Base-by-base conservation (phyloP, 2,797 vertebrate species). In the Hyperoplus immaculatus region DNA sequence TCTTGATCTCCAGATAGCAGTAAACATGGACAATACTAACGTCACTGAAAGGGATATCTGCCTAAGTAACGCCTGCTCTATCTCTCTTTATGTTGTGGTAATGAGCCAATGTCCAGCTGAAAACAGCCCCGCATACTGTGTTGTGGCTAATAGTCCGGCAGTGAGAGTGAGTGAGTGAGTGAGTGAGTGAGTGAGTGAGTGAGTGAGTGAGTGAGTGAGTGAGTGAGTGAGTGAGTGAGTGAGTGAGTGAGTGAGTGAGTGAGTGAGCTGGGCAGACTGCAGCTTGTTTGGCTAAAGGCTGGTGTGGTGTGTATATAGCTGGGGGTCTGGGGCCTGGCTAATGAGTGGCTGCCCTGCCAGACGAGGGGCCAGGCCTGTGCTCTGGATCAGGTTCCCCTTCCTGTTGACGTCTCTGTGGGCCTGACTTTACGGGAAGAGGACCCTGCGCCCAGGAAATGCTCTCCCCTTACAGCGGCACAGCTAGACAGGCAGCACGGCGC, bases 321-420 rank as follows among this genome's bases (percentile, higher is more conserved):
- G 82, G 87, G 81, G 87, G 84, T 91, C 90, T 92, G 92, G 86
- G 91, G 80, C 85, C 50, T 29, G 7, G 86, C 81, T 94, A 94
- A 94, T 94, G 93, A 94, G 91, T 82, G 89, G 87, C 86, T 85
- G 78, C 80, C 92, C 91, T 86, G 89, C 90, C 93, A 94, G 90
- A 91, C 90, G 60, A 29, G 29, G 78, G 81, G 86, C 92, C 89
- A 94, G 91, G 72, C 81, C 29, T 85, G 92, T 91, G 94, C 90
- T 93, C 94, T 92, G 93, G 95, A 95, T 96, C 95, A 92, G 94
- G 94, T 96, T 95, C 95, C 95, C 89, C 93, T 95, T 96, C 95
- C 95, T 96, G 95, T 95, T 95, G 94, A 95, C 86, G 91, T 94
- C 94, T 95, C 93, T 87, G 83, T 78, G 87, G 89, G 91, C 90